These are phyloP conservation scores for Hydrolagus affinis DNA, from an alignment of 2,113 vertebrate species.

Conservation along the genomic window DNA sequence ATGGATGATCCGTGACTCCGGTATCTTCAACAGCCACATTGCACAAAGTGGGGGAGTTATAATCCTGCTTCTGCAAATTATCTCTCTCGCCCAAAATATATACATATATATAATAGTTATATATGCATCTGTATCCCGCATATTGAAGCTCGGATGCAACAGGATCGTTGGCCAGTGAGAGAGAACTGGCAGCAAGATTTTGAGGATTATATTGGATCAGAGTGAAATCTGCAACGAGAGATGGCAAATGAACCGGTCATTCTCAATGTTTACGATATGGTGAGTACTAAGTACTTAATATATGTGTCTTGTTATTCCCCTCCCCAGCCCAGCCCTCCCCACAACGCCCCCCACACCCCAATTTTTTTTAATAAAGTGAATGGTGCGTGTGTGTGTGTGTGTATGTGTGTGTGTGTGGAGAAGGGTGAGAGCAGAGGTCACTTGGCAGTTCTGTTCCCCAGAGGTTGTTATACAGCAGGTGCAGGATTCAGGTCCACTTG, in stretches of 20 bases:
- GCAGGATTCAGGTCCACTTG: neutral
- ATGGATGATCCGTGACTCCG: slow-evolving; percentile 12
- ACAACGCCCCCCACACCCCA: no score
- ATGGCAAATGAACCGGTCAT: slow-evolving; percentile 93
- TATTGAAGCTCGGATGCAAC: slow-evolving; percentile 12
- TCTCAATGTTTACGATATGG: slow-evolving; percentile 91
- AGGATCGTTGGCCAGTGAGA: slow-evolving; percentile 6
- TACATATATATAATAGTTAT: no score
- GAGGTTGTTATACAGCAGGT: slow-evolving; percentile 10
- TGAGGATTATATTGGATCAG: slow-evolving; percentile 39
- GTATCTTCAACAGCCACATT: neutral
- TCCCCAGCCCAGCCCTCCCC: no score
- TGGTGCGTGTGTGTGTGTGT: no score
- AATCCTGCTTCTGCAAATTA: no score
- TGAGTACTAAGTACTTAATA: slow-evolving; percentile 50
- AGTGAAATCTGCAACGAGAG: slow-evolving; percentile 54
- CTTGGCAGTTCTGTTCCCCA: neutral
- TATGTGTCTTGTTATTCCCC: no score
- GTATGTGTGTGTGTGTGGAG: no score
- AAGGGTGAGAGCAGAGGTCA: neutral
- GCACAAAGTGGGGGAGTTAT: slow-evolving; percentile 3
- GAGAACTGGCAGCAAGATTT: slow-evolving; percentile 37
- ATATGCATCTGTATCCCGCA: no score
- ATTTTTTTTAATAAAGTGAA: no score
- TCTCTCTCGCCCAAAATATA: no score